Conservation (phyloP, 2,888 invertebrate genomes). For the Pteria penguin region DNA sequence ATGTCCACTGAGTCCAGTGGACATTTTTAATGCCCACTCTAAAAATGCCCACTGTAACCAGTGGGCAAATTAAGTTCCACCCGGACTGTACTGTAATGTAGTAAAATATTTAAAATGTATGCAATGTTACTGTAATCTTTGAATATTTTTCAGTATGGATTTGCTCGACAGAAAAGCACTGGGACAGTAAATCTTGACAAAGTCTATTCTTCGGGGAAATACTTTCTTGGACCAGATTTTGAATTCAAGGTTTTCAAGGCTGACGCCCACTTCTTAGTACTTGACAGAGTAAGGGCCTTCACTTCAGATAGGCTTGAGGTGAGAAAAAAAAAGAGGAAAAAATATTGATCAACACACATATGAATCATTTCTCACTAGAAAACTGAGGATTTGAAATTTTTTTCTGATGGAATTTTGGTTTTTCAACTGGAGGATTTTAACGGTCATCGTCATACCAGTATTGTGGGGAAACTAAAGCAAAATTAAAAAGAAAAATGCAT, state of each 20-base stretch:
- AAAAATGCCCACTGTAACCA: no score
- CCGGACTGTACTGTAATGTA: no score
- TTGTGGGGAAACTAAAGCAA: no score
- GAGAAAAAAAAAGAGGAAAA: conserved; percentile 22
- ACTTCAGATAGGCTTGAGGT: conserved; percentile 73
- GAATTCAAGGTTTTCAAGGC: conserved; percentile 72
- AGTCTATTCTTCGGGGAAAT: conserved; percentile 67
- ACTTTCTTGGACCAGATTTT: conserved; percentile 72
- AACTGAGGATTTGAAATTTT: no score
- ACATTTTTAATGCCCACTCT: no score
- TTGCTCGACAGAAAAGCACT: conserved; percentile 68
- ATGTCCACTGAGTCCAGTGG: no score
- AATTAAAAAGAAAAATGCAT: no score
- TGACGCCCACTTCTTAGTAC: conserved; percentile 63
- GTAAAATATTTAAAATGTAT: no score
- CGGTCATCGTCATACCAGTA: neutral
- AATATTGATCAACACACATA: neutral
- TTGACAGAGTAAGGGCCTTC: conserved; percentile 63
- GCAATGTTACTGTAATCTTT: no score
- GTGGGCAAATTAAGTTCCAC: no score
- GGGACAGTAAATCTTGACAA: conserved; percentile 63
- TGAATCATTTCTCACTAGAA: neutral
- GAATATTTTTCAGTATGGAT: conserved; percentile 57
- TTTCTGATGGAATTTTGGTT: no score
- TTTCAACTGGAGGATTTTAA: no score